phyloP scores from a whole-genome alignment of 2,113 vertebrate species.

The Myxocyprinus asiaticus region DNA sequence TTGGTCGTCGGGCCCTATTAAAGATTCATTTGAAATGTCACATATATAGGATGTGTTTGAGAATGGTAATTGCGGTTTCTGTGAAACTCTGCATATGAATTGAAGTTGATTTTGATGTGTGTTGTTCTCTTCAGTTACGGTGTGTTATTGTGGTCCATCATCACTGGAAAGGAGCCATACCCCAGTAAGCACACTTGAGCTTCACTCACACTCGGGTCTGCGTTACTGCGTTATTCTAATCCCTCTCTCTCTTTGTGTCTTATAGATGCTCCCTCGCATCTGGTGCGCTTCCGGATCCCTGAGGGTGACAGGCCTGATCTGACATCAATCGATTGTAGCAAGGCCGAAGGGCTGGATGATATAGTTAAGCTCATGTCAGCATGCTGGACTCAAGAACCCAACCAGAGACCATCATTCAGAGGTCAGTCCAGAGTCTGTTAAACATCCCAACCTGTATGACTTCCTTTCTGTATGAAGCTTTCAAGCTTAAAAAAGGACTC shows the following conservation, averaged over 20 bases:
- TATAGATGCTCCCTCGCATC: slow-evolving; percentile 20
- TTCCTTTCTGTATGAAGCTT: too few relatives aligned
- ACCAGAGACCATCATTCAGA: slow-evolving; percentile 52
- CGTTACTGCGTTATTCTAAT: neutral
- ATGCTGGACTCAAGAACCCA: slow-evolving; percentile 60
- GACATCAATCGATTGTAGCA: slow-evolving; percentile 4
- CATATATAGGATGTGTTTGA: too few relatives aligned
- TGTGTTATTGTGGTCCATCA: slow-evolving; percentile 72
- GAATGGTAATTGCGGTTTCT: too few relatives aligned
- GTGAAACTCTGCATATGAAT: too few relatives aligned
- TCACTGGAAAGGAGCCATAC: slow-evolving; percentile 69
- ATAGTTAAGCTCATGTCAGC: slow-evolving; percentile 61
- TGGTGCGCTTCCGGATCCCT: slow-evolving; percentile 63
- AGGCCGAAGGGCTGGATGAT: slow-evolving; percentile 17
- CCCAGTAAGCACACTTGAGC: slow-evolving; percentile 54
- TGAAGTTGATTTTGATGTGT: neutral
- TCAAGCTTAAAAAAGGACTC: too few relatives aligned
- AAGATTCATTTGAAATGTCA: too few relatives aligned
- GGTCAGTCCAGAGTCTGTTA: slow-evolving; percentile 48
- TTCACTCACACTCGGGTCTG: neutral
- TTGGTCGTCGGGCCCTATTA: too few relatives aligned
- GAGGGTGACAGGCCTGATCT: slow-evolving; percentile 68
- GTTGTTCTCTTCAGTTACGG: slow-evolving; percentile 61
- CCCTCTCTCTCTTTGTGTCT: neutral
- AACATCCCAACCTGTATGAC: too few relatives aligned